phyloP scores from a whole-genome alignment of 2,113 vertebrate species.

The Talpa occidentalis region DNA sequence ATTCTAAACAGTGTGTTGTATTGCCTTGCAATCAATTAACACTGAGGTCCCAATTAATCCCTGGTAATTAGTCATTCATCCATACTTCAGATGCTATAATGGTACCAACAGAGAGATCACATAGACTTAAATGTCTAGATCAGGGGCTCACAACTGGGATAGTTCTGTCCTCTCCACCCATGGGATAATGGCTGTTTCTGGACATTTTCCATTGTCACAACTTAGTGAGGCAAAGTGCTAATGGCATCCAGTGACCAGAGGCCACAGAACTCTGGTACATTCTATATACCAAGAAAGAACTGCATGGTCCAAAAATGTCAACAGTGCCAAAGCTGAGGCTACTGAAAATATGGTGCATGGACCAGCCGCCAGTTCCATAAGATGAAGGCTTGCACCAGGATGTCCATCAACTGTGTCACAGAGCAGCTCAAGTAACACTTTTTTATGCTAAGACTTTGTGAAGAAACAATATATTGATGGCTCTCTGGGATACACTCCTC shows the following conservation, averaged over 20 bases:
- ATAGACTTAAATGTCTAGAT: neutral
- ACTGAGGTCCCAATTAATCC: neutral
- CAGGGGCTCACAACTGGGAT: neutral
- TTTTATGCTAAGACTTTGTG: neutral
- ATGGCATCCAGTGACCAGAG: neutral
- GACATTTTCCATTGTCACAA: neutral
- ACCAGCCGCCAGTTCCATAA: neutral
- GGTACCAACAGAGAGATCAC: neutral
- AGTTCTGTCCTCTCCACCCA: accelerated
- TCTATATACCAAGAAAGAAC: neutral
- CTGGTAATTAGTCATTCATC: neutral
- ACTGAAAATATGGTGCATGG: neutral
- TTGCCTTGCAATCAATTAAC: neutral
- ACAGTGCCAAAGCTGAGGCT: accelerated
- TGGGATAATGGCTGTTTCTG: neutral
- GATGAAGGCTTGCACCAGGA: neutral
- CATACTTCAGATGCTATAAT: neutral
- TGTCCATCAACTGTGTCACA: neutral
- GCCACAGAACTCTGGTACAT: neutral
- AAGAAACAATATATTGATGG: neutral
- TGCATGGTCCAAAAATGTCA: neutral
- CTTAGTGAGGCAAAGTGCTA: neutral
- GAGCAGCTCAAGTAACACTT: neutral
- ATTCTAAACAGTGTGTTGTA: neutral
- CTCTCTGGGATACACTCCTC: neutral